Evolutionary conservation across 2,888 invertebrate species (phyloP).

Genomic region (Megalurothrips usitatus): DNA sequence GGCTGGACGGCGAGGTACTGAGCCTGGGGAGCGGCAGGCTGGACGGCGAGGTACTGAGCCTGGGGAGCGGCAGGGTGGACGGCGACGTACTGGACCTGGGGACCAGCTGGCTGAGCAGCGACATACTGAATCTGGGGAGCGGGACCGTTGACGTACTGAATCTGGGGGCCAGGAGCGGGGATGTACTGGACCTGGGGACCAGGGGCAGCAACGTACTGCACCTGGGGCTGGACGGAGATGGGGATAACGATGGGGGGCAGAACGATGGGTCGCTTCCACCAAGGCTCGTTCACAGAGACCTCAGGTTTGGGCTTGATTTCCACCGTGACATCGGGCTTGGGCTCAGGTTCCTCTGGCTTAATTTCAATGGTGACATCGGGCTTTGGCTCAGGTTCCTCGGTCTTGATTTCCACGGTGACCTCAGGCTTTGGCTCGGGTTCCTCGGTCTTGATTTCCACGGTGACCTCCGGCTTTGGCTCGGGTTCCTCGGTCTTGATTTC

Average conservation of each 20-base stretch:
- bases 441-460: background rate
- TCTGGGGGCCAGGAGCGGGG: background rate
- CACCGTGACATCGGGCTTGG: background rate
- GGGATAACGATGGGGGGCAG: background rate
- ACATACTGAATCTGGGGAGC: background rate
- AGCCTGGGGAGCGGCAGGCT: background rate
- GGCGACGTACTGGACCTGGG: background rate
- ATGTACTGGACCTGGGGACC: background rate
- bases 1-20: background rate
- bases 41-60: background rate
- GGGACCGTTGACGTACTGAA: background rate
- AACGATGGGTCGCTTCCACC: background rate
- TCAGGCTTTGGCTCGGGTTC: background rate
- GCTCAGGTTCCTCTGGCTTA: background rate
- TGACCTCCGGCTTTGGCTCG: background rate
- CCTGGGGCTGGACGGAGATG: background rate
- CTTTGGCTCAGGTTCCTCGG: background rate
- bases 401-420: background rate
- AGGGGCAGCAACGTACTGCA: background rate
- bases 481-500: no score
- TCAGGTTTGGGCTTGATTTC: constrained; percentile 4
- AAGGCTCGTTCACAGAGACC: background rate
- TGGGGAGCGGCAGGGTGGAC: background rate
- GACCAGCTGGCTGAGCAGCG: background rate
- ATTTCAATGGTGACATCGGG: background rate